phyloP scores from a whole-genome alignment of 2,797 vertebrate species.

The Sebastes flavidus region DNA sequence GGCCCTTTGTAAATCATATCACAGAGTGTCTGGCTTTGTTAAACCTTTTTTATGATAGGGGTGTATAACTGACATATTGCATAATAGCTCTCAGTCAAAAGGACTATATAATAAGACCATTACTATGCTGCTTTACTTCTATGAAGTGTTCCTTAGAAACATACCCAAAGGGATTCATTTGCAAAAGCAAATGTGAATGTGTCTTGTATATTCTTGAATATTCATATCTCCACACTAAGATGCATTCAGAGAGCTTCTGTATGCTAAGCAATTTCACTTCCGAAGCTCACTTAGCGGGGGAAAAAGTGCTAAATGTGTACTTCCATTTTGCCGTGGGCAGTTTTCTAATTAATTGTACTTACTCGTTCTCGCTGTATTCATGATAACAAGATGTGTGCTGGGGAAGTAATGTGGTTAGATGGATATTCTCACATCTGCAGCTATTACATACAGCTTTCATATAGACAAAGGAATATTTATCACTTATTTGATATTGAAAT shows the following conservation, averaged over 20 bases:
- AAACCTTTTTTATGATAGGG: background rate
- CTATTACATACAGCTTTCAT: background rate
- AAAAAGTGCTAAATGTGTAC: slow-evolving; percentile 60
- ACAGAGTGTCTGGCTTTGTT: slow-evolving; percentile 13
- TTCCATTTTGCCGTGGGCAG: slow-evolving; percentile 57
- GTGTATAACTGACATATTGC: slow-evolving; percentile 11
- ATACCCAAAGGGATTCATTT: slow-evolving; percentile 33
- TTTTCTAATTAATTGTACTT: slow-evolving; percentile 65
- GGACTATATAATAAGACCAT: slow-evolving; percentile 4
- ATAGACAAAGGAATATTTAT: background rate
- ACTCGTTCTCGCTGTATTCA: slow-evolving; percentile 47
- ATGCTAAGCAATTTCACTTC: slow-evolving; percentile 40
- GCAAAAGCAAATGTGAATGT: slow-evolving; percentile 19
- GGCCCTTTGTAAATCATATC: slow-evolving; percentile 22
- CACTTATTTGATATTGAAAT: background rate
- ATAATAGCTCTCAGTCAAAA: slow-evolving; percentile 4
- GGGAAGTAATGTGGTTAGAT: slow-evolving; percentile 24
- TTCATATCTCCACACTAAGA: slow-evolving; percentile 30
- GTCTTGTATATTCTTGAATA: too few relatives aligned
- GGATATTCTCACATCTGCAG: background rate
- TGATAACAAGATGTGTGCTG: slow-evolving; percentile 54
- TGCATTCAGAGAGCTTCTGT: background rate
- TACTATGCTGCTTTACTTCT: slow-evolving; percentile 5
- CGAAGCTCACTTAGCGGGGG: slow-evolving; percentile 30
- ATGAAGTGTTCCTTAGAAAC: slow-evolving; percentile 42